A percentile compares a stretch with the other conserved stretches of the same genome.
Conservation (phyloP, 2,113 vertebrate genomes). For the Scartelaos histophorus region DNA sequence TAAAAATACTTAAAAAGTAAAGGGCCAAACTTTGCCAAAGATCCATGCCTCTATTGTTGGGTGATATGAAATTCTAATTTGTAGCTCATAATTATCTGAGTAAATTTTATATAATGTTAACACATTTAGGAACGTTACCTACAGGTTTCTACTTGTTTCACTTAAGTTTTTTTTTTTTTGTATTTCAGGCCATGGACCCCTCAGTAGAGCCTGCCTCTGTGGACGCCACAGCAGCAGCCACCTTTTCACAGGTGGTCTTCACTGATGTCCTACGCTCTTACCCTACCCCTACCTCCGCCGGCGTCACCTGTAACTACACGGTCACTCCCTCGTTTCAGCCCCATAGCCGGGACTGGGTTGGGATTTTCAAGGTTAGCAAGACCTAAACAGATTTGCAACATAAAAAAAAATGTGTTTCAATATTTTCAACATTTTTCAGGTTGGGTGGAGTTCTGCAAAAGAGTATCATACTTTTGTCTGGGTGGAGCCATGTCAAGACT, state of each 20-base stretch:
- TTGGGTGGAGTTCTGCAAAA: constrained; percentile 75
- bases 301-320: constrained; percentile 70
- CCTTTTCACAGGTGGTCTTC: constrained; percentile 77
- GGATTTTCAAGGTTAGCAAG: constrained; percentile 76
- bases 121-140: too few species aligned
- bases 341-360: constrained; percentile 76
- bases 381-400: too few species aligned
- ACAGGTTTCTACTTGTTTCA: too few species aligned
- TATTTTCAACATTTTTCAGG: constrained; percentile 48
- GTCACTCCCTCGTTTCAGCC: constrained; percentile 54
- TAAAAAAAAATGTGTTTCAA: too few species aligned
- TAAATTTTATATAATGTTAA: too few species aligned
- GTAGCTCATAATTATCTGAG: too few species aligned
- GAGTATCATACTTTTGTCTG: constrained; percentile 79
- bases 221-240: constrained; percentile 28
- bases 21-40: too few species aligned
- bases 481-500: constrained; percentile 54
- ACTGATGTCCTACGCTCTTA: constrained; percentile 67
- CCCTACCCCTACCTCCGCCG: constrained; percentile 28
- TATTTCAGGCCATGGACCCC: constrained; percentile 55
- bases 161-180: neutral
- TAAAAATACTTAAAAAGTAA: too few species aligned
- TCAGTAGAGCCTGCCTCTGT: constrained; percentile 11
- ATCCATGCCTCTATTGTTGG: too few species aligned
- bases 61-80: too few species aligned